Base-by-base conservation (phyloP, 2,888 invertebrate species). In the Polia nebulosa region DNA sequence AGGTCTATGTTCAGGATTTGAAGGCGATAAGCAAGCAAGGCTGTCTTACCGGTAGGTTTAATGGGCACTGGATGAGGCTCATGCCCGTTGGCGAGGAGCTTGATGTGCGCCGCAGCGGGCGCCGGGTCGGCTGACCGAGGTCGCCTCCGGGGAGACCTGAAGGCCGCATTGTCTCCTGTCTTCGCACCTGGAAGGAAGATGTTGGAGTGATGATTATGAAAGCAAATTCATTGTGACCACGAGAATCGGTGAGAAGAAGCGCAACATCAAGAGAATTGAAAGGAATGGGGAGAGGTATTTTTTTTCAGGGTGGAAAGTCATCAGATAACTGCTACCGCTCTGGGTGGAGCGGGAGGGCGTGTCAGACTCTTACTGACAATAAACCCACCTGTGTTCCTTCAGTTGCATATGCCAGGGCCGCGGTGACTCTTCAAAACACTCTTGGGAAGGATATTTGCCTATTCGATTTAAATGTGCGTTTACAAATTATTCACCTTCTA, bases 91-190 rank as follows among this genome's bases (percentile, higher is more conserved):
- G 91, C 89, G 64, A 92, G 83, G 74, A 89, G 92, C 75, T 90
- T 91, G 67, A 75, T 82, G 63, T 86, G 90, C 68, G 91, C 88
- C 1, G 81, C 83, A 4, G 78, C 83, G 0, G 89, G 90, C 73
- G 89, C 95, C 1, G 96, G 96, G 85, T 96, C 96, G 45, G 97
- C 96, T 22, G 97, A 97, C 88, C 97, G 96, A 56, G 97, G 97
- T 86, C 98, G 97, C 80, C 98, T 97, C 87, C 98, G 98, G 32
- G 98, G 98, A 59, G 98, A 98, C 81, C 96, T 96, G 93, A 97
- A 97, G 87, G 97, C 97, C 61, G 96, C 85, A 55, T 91, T 90
- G n/a, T 91, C 91, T 57, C 92, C 92, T 2, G 90, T 63, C 76
- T 93, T 93, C 2, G 83, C 88, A 44, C 93, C 94, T 94, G 86